Evolutionary conservation across 2,797 vertebrate species (phyloP).

Genomic region (Chanos chanos): DNA sequence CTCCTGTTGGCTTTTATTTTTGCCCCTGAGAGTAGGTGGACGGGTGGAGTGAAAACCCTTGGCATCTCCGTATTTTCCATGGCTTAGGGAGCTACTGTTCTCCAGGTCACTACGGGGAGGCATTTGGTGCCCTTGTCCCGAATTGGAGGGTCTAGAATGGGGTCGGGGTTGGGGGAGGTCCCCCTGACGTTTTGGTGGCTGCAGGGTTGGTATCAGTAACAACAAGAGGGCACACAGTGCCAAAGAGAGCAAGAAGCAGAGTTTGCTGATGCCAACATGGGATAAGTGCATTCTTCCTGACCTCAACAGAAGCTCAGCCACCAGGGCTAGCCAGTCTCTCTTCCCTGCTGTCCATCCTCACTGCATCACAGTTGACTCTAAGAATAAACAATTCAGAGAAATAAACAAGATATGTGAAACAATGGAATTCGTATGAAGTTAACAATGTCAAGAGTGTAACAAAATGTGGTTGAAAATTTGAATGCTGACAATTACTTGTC

Average conservation of each 20-base stretch:
- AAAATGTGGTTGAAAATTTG: neutral
- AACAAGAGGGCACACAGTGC: conserved; percentile 78
- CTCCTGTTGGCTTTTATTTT: neutral
- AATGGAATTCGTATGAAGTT: neutral
- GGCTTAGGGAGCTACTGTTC: neutral
- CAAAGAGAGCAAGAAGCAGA: conserved; percentile 82
- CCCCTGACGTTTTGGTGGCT: conserved; percentile 53
- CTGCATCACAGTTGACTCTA: conserved; percentile 48
- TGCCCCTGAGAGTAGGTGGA: conserved; percentile 7
- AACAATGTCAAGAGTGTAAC: neutral
- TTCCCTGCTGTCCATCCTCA: conserved; percentile 57
- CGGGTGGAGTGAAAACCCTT: neutral
- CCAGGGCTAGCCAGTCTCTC: conserved; percentile 59
- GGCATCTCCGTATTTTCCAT: neutral
- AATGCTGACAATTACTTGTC: neutral
- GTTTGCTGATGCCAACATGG: conserved; percentile 72
- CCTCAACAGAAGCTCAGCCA: conserved; percentile 61
- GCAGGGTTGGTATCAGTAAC: conserved; percentile 73
- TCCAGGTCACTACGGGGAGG: neutral
- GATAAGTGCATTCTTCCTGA: conserved; percentile 76
- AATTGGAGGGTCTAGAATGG: conserved; percentile 39
- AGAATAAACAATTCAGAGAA: neutral
- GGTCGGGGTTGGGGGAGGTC: conserved; percentile 64
- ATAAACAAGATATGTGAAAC: neutral
- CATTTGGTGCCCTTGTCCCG: neutral